These are phyloP conservation scores for Verasper variegatus DNA, from an alignment of 2,113 vertebrate species.

Conservation along the genomic window DNA sequence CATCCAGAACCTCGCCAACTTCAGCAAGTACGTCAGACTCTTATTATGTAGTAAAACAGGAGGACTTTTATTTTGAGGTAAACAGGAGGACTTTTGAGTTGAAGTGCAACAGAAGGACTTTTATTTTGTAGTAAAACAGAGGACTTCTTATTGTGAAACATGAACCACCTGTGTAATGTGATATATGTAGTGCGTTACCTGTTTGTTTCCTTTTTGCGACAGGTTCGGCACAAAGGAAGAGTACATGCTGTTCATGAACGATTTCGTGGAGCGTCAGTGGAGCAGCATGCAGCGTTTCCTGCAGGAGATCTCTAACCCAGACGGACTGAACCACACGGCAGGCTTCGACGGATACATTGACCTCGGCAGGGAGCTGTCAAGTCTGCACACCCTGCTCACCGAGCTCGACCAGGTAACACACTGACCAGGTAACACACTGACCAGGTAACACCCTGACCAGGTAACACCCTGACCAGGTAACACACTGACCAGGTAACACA, in stretches of 20 bases:
- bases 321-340: constrained; percentile 93
- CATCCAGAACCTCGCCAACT: constrained; percentile 98
- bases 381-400: constrained; percentile 90
- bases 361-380: constrained; percentile 93
- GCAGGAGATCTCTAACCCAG: constrained; percentile 95
- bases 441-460: background rate
- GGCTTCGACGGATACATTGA: constrained; percentile 98
- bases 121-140: too few relatives aligned
- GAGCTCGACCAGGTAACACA: constrained; percentile 93
- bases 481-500: too few relatives aligned
- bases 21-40: constrained; percentile 88
- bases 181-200: background rate
- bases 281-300: constrained; percentile 98
- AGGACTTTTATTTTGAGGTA: background rate
- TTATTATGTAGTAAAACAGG: background rate
- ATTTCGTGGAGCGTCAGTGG: constrained; percentile 96
- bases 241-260: constrained; percentile 99
- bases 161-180: background rate
- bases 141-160: too few relatives aligned
- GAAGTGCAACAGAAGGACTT: too few relatives aligned
- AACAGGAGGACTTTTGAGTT: too few relatives aligned
- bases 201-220: background rate
- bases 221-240: constrained; percentile 98
- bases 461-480: background rate
- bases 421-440: background rate